Percentiles rank a stretch among this genome's conserved stretches.
Conservation (phyloP, 2,797 vertebrate genomes). For the Clarias laeviceps region DNA sequence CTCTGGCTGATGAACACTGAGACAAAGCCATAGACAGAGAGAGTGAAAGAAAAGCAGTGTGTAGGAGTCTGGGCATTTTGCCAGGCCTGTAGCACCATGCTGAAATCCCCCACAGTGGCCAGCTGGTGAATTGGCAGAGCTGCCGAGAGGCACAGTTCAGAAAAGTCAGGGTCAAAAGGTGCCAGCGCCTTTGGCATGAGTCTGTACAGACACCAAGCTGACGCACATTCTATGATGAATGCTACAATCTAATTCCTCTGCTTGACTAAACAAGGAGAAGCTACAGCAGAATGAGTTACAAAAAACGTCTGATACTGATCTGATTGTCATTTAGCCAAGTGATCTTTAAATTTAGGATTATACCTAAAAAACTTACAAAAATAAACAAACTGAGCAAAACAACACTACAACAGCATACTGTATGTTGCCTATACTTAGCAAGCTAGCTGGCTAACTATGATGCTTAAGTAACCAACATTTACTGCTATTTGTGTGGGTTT, state of each 20-base stretch:
- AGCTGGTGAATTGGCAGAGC: constrained; percentile 29
- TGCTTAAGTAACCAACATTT: neutral
- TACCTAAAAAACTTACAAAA: neutral
- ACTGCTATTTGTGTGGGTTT: neutral
- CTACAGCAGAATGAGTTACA: neutral
- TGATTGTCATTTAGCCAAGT: neutral
- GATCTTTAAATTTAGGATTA: neutral
- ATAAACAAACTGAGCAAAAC: neutral
- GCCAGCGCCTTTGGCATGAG: neutral
- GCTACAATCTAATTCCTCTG: neutral
- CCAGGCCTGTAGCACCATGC: constrained; percentile 47
- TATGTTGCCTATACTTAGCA: neutral
- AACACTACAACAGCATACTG: neutral
- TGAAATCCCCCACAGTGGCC: constrained; percentile 58
- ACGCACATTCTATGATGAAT: neutral
- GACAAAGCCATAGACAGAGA: constrained; percentile 11
- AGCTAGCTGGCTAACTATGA: neutral
- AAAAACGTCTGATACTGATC: neutral
- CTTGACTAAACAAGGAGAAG: neutral
- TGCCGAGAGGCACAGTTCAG: constrained; percentile 23
- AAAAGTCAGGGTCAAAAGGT: constrained; percentile 29
- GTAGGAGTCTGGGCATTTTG: constrained; percentile 27
- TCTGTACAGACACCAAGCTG: neutral
- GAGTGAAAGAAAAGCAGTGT: constrained; percentile 52
- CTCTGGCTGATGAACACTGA: constrained; percentile 10